Evolutionary conservation across 2,113 vertebrate species (phyloP).

Genomic region (Arvicanthis niloticus): DNA sequence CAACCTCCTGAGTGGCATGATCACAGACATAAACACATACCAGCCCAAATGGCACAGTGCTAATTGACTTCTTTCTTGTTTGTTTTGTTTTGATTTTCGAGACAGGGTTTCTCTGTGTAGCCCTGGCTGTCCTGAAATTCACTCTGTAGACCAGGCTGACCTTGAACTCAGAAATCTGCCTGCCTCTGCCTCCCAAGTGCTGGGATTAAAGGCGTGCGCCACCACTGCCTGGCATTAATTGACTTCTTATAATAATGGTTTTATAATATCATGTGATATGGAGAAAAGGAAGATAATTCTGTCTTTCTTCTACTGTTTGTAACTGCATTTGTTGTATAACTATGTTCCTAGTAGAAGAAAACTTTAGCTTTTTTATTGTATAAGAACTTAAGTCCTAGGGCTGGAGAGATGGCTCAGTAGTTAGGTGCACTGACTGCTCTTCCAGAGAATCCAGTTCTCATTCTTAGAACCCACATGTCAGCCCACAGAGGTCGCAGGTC

Average conservation of each 20-base stretch:
- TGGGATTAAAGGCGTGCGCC: too few species aligned
- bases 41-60: not conserved
- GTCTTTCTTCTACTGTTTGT: not conserved
- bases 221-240: too few species aligned
- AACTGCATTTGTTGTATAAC: not conserved
- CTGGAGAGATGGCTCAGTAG: not conserved
- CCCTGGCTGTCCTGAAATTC: too few species aligned
- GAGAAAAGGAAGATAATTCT: slow-evolving; percentile 1
- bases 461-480: not conserved
- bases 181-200: too few species aligned
- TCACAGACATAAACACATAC: not conserved
- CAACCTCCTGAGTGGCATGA: not conserved
- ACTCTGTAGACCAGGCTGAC: too few species aligned
- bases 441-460: not conserved
- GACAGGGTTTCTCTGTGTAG: too few species aligned
- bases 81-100: too few species aligned
- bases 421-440: not conserved
- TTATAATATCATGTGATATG: not conserved
- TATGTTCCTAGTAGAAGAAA: not conserved
- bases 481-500: not conserved
- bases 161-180: too few species aligned
- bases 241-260: not conserved
- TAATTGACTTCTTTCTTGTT: not conserved
- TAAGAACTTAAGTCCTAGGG: not conserved
- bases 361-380: not conserved